Evolutionary conservation across 2,888 invertebrate species (phyloP).

Genomic region (Plebejus melissa): DNA sequence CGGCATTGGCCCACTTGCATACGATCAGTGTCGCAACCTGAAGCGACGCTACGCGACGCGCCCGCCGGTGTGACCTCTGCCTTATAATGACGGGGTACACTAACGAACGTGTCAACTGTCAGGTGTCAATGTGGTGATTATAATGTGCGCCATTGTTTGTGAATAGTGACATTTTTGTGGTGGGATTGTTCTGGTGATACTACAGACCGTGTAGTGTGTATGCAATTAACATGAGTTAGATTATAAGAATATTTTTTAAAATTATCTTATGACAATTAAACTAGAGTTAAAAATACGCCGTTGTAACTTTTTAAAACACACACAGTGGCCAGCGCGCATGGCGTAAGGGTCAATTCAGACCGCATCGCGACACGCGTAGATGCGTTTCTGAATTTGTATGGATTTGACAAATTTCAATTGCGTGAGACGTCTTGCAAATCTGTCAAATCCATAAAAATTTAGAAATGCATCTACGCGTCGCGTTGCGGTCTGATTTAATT

Average conservation of each 20-base stretch:
- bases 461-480: no score
- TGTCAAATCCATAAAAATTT: no score
- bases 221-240: neutral
- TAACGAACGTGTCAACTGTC: conserved; percentile 1
- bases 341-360: no score
- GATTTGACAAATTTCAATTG: no score
- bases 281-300: no score
- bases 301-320: no score
- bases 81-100: conserved; percentile 10
- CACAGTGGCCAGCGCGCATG: no score
- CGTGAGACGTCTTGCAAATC: no score
- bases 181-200: neutral
- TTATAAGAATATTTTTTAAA: neutral
- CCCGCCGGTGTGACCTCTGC: conserved; percentile 26
- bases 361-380: no score
- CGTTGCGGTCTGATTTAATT: no score
- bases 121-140: conserved; percentile 5
- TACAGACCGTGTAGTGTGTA: neutral
- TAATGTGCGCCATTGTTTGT: neutral
- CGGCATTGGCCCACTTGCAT: conserved; percentile 64
- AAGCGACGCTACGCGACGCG: conserved; percentile 56
- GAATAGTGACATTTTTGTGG: neutral
- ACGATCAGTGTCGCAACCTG: conserved; percentile 57
- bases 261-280: neutral
- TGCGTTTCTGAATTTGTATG: no score